phyloP scores from a whole-genome alignment of 1,140 invertebrate genomes.

The Pseudomyrmex cubaensis region DNA sequence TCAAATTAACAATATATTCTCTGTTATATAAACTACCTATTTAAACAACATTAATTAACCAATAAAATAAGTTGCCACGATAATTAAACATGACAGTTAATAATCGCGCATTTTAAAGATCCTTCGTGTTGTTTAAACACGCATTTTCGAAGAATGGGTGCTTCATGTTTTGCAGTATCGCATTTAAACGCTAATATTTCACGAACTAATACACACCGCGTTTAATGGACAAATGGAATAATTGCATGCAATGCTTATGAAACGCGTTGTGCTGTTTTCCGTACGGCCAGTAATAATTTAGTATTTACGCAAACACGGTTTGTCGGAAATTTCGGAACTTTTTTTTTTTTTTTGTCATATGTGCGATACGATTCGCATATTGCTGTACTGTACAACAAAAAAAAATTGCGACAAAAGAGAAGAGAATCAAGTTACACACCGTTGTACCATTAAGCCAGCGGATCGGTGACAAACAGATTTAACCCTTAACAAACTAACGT shows the following conservation, averaged over 20 bases:
- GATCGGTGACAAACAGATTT: slow-evolving; percentile 48
- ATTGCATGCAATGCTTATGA: background rate
- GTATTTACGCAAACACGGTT: slow-evolving; percentile 18
- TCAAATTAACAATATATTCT: slow-evolving; percentile 30
- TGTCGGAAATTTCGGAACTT: background rate
- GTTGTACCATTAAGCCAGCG: slow-evolving; percentile 31
- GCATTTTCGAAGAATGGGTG: background rate
- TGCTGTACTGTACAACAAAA: background rate
- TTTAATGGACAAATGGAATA: slow-evolving; percentile 35
- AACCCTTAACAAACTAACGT: slow-evolving; percentile 49
- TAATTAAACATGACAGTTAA: slow-evolving; percentile 31
- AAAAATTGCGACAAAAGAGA: slow-evolving; percentile 31
- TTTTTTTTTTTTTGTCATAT: slow-evolving; percentile 17
- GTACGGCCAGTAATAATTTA: slow-evolving; percentile 35
- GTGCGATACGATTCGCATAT: background rate
- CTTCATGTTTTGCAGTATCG: background rate
- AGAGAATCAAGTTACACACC: slow-evolving; percentile 39
- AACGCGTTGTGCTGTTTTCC: background rate
- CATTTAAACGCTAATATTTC: background rate
- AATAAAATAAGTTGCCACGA: slow-evolving; percentile 26
- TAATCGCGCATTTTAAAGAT: slow-evolving; percentile 15
- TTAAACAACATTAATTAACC: too few species aligned
- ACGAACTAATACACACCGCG: background rate
- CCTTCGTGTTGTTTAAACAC: background rate
- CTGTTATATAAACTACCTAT: background rate